Evolutionary conservation across 1,140 invertebrate genomes (phyloP).

Genomic region (Caerostris extrusa): DNA sequence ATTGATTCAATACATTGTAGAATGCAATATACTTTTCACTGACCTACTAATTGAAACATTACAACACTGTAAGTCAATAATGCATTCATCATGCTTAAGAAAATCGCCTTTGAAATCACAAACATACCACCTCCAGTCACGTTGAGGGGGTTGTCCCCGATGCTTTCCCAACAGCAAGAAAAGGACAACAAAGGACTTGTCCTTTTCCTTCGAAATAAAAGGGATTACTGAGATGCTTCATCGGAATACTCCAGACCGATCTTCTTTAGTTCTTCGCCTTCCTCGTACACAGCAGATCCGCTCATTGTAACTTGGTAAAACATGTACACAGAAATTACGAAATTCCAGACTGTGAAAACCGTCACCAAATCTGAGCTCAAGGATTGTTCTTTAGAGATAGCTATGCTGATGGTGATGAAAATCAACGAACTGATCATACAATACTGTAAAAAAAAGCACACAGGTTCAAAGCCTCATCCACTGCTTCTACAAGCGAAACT

Average conservation of each 20-base stretch:
- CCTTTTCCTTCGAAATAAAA: not conserved
- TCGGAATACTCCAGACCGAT: not conserved
- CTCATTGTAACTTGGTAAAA: not conserved
- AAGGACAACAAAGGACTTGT: not conserved
- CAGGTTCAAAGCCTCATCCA: not conserved
- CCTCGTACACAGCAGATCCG: not conserved
- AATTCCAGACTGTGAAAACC: not conserved
- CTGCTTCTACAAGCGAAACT: not conserved
- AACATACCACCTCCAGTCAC: not conserved
- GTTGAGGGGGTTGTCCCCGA: not conserved
- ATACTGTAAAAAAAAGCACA: not conserved
- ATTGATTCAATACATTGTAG: too few relatives aligned
- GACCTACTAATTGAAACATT: not conserved
- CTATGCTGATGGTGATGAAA: not conserved
- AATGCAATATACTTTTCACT: not conserved
- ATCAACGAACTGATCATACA: not conserved
- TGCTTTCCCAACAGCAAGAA: not conserved
- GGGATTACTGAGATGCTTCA: not conserved
- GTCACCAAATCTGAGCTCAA: not conserved
- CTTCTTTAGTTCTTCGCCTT: not conserved
- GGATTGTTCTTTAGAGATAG: not conserved
- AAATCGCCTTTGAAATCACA: not conserved
- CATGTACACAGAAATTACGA: not conserved
- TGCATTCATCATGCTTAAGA: not conserved
- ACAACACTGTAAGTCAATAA: not conserved